Base-by-base conservation (phyloP, 2,797 vertebrate genomes). In the Hydrocynus forskahlii region DNA sequence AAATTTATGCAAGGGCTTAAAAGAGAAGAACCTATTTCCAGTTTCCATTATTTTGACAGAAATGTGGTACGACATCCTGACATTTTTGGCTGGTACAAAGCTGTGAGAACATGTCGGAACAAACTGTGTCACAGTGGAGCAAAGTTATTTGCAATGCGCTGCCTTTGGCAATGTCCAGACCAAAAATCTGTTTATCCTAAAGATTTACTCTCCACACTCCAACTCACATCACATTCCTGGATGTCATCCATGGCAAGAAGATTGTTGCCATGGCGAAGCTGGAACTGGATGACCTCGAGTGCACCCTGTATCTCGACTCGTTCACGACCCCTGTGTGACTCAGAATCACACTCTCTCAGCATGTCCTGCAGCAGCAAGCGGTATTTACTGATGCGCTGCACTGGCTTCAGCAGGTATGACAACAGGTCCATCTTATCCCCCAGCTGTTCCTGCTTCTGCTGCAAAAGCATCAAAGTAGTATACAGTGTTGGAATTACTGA, bases 301-400 rank as follows among this genome's bases (percentile, higher is more conserved):
- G 95, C 95, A 0, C 89, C 90, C 78, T 92, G 93, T 55, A 96
- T 89, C 83, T 96, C 93, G 2, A 86, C 85, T 71, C 91, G 85
- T 87, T 94, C 93, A 40, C 85, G 88, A 66, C 57, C 83, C 54
- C 90, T 89, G 0, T 79, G 80, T 25, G 73, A 43, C 23, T 69
- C 85, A 0, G 81, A 81, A 1, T 91, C 84, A 12, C 93, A 94
- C 74, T 95, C 94, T 74, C 87, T 89, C 88, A 93, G 85, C 89
- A 95, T 92, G 88, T 95, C 95, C 88, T 95, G 95, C 68, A 96
- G 93, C 81, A 96, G 92, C 29, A 96, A 87, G 75, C 91, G 93
- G 91, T 96, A 96, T 83, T 96, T 96, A 86, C 95, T 95, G 91
- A 96, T 95, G 79, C 95, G 90, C 90, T 96, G 95, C 75, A 96